Evolutionary conservation across 2,113 vertebrate genomes (phyloP).

Genomic region (Podarcis cretensis): DNA sequence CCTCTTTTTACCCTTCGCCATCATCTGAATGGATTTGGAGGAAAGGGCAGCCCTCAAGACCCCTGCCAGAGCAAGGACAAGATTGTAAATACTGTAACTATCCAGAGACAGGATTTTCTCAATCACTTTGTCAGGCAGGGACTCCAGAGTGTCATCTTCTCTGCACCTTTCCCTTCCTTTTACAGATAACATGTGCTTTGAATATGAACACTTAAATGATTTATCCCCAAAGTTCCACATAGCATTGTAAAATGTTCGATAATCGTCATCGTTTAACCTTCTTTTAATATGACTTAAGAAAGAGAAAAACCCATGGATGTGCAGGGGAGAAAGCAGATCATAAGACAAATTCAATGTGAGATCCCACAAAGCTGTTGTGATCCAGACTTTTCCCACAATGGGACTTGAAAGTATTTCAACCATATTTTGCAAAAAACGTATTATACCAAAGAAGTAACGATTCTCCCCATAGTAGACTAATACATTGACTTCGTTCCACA

Average conservation of each 20-base stretch:
- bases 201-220: neutral
- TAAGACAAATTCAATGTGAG: neutral
- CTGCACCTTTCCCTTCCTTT: neutral
- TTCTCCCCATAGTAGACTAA: neutral
- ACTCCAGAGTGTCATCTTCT: neutral
- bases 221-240: neutral
- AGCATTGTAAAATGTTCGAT: too few relatives aligned
- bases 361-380: neutral
- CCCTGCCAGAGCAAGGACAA: neutral
- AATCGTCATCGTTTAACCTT: neutral
- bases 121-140: neutral
- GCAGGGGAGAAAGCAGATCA: neutral
- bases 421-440: too few relatives aligned
- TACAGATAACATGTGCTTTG: neutral
- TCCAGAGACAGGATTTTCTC: neutral
- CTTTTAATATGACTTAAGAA: neutral
- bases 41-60: neutral
- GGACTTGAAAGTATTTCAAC: accelerated
- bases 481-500: neutral
- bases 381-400: neutral
- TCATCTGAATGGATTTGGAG: neutral
- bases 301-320: neutral
- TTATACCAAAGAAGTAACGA: too few relatives aligned
- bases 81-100: neutral
- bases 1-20: neutral